A percentile compares a stretch with the other conserved stretches of the same genome.
Evolutionary conservation across 2,113 vertebrate species (phyloP).

Genomic region (Sitta europaea): DNA sequence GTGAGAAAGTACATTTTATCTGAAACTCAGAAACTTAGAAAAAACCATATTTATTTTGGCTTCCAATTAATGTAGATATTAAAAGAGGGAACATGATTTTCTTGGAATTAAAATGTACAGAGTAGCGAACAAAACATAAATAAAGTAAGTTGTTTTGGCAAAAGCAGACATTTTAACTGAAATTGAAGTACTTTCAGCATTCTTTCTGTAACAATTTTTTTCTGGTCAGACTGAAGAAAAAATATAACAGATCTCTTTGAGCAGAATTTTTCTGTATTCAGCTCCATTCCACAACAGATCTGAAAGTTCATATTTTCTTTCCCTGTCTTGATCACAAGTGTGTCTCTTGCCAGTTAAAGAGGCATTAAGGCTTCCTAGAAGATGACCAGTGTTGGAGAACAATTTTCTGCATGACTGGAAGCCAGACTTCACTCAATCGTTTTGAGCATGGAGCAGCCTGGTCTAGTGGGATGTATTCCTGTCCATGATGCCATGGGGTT

Average conservation of each 20-base stretch:
- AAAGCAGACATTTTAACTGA: background rate
- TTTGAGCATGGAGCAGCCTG: background rate
- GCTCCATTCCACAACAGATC: background rate
- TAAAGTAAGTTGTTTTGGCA: background rate
- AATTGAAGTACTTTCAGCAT: background rate
- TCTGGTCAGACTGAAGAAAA: background rate
- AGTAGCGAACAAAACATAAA: background rate
- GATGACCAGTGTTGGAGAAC: background rate
- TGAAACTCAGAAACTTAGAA: background rate
- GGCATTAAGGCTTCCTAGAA: too few relatives aligned
- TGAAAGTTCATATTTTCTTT: background rate
- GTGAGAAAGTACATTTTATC: background rate
- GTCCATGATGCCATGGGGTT: fast-evolving
- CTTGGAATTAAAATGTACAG: background rate
- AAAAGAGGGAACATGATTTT: background rate
- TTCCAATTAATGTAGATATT: background rate
- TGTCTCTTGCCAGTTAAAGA: background rate
- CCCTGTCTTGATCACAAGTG: background rate
- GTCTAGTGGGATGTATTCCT: background rate
- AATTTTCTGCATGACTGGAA: background rate
- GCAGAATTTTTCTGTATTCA: background rate
- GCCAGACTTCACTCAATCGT: background rate
- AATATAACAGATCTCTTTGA: background rate
- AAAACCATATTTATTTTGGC: background rate
- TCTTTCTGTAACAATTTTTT: background rate